Conservation (phyloP, 1,140 invertebrate genomes). For the Rhopalosiphum maidis region DNA sequence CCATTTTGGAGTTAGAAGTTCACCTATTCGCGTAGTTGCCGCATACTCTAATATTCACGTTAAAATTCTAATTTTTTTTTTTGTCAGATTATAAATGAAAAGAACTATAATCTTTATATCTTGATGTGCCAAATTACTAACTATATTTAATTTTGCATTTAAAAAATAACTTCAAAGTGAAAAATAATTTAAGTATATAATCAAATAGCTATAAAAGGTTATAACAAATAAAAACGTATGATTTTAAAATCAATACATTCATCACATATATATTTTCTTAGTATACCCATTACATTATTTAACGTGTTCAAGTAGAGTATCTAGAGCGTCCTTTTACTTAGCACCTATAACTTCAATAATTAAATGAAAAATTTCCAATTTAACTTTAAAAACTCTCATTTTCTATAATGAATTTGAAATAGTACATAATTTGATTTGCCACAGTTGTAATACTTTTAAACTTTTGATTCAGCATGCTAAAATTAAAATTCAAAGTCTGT, state of each 20-base stretch:
- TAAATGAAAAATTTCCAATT: background rate
- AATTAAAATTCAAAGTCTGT: background rate
- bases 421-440: background rate
- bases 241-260: background rate
- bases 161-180: background rate
- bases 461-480: background rate
- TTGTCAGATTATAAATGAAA: background rate
- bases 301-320: background rate
- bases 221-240: background rate
- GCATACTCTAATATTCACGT: background rate
- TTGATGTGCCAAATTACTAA: background rate
- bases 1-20: background rate
- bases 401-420: background rate
- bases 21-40: fast-evolving
- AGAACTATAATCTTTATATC: background rate
- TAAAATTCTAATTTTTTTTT: background rate
- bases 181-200: background rate
- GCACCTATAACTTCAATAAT: background rate
- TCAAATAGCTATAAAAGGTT: background rate
- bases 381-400: background rate
- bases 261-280: background rate
- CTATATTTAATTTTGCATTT: background rate
- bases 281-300: too few relatives aligned
- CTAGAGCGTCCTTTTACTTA: background rate
- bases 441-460: constrained; percentile 21